phyloP scores from a whole-genome alignment of 2,113 vertebrate genomes.

The Indri indri region DNA sequence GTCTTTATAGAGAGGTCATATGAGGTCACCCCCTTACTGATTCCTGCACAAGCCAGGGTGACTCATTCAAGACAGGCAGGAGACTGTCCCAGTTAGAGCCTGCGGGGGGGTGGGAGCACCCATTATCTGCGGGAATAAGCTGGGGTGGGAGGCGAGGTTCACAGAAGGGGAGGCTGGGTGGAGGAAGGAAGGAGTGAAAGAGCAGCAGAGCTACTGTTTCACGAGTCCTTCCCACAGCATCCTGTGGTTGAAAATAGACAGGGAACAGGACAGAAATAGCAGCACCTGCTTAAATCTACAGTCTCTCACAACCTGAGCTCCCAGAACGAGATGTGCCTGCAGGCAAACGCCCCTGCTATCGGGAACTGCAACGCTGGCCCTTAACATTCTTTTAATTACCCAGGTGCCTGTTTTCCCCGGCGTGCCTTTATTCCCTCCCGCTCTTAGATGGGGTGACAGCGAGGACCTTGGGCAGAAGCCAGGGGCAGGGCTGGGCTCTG shows the following conservation, averaged over 20 bases:
- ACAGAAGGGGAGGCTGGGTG: neutral
- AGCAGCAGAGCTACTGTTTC: neutral
- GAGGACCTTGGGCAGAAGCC: neutral
- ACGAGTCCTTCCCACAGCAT: slow-evolving; percentile 25
- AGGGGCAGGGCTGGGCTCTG: neutral
- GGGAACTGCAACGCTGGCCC: neutral
- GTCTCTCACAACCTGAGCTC: slow-evolving; percentile 27
- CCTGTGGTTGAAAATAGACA: slow-evolving; percentile 50
- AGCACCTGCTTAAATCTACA: slow-evolving; percentile 57
- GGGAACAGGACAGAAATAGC: slow-evolving; percentile 57
- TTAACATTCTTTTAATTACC: neutral
- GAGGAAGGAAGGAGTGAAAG: neutral
- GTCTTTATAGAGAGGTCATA: neutral
- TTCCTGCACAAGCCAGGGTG: neutral
- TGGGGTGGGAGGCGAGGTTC: neutral
- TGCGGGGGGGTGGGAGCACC: neutral
- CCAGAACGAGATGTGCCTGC: neutral
- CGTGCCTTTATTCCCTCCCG: neutral
- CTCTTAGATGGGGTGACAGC: neutral
- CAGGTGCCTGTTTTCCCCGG: neutral
- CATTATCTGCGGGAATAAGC: neutral
- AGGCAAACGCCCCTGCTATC: neutral
- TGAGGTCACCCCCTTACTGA: neutral
- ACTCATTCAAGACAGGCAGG: neutral
- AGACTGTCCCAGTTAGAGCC: neutral